Base-by-base conservation (phyloP, 2,888 invertebrate genomes). In the Smittia sp. region DNA sequence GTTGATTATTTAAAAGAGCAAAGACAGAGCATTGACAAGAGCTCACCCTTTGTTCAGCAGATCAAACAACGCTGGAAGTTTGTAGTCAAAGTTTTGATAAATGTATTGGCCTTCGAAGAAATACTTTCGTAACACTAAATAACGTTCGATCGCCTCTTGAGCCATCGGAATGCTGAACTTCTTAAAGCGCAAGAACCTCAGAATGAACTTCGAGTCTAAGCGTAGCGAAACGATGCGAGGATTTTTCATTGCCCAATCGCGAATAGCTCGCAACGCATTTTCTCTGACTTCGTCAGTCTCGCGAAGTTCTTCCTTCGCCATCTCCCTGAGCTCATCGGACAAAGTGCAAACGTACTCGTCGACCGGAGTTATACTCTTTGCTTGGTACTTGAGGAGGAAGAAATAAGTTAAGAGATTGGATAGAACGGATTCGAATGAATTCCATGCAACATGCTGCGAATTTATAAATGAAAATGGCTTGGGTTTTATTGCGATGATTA, bases 81-180 rank as follows among this genome's bases (percentile, higher is more conserved):
- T 85, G 77, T 88, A 87, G 81, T 92, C 91, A 76, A 92, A 85
- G 77, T 89, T 87, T 78, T 88, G 87, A 81, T 91, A 91, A 74
- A 89, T 89, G 13, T 15, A 18, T 6, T 38, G 2, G 15, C 66
- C 66, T 39, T 66, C 66, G 62, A 90, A 89, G 74, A 89, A 89
- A 82, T 91, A 90, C 80, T 91, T 90, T 25, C 93, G 85, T 74
- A 93, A 85, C 18, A 91, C 84, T 58, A 93, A 84, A 80, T 93
- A 93, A 24, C 92, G 86, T 80, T 93, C 90, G 69, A 92, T 84
- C 22, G 90, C 89, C 78, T 90, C 90, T 79, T 91, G 90, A 0
- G 92, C 89, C 85, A 90, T 89, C 1, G 89, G 89, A 0, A 93
- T 89, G 79, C 90, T 90, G 83, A 89, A 93, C 79, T 92, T 93